Evolutionary conservation across 2,113 vertebrate species (phyloP).

Genomic region (Phylloscopus whistleri): DNA sequence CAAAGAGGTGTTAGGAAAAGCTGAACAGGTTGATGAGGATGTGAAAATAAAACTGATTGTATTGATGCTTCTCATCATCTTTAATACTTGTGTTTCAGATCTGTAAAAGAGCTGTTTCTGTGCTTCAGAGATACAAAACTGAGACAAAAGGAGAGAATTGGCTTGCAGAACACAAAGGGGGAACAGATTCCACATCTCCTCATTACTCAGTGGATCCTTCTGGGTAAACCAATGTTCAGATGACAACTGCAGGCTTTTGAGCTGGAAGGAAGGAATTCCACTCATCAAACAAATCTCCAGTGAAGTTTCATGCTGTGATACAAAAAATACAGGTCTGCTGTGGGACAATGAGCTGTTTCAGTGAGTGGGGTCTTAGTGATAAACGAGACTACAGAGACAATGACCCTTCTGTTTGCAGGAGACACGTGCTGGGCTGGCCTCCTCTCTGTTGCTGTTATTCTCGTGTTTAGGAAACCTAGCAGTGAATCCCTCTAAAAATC

Average conservation of each 20-base stretch:
- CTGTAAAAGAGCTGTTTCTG: not conserved
- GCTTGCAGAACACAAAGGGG: not conserved
- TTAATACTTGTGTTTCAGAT: not conserved
- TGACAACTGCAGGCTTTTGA: not conserved
- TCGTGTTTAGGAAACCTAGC: not conserved
- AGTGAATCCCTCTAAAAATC: not conserved
- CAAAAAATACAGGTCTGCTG: not conserved
- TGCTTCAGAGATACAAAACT: not conserved
- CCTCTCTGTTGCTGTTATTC: not conserved
- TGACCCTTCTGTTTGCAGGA: not conserved
- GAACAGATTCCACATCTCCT: not conserved
- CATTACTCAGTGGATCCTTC: not conserved
- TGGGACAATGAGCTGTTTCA: conserved; percentile 17
- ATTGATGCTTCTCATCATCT: not conserved
- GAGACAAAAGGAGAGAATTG: not conserved
- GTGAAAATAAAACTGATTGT: not conserved
- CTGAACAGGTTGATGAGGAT: not conserved
- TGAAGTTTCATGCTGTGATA: conserved; percentile 7
- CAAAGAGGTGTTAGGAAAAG: not conserved
- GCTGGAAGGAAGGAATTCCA: not conserved
- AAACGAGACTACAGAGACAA: not conserved
- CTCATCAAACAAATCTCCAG: not conserved
- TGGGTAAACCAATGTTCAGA: not conserved
- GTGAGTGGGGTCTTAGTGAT: not conserved
- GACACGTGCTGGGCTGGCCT: not conserved